Base-by-base conservation (phyloP, 1,140 invertebrate species). In the Phymastichus coffea region DNA sequence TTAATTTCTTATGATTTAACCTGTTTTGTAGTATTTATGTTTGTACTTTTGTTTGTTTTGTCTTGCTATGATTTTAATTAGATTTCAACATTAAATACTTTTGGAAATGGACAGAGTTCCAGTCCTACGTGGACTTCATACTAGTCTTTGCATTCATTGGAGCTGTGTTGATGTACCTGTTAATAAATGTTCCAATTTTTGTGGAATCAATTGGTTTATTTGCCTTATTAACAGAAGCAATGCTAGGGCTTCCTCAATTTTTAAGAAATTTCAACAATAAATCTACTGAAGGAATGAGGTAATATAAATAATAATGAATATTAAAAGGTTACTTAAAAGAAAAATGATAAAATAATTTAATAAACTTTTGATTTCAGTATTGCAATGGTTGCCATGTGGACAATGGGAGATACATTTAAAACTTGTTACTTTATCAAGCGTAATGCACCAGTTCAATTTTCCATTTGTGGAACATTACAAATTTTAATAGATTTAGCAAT, bases 21-120 rank as follows among this genome's bases (percentile, higher is more conserved):
- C n/a, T 40, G 15, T 40, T 40, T 40, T 12, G 10, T 17, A n/a
- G 17, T 40, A 8, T 40, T 40, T 46, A 37, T 25, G 20, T 30
- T 53, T 52, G 22, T 33, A 37, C 23, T 58, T 58, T 54, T 35
- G 2, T 53, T 61, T 57, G 17, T 40, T 6, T 60, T 58, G 10
- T 40, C 49, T 54, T 61, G 52, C 54, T 61, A 70, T 66, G 65
- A 64, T 66, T 71, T 80, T 74, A 53, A 75, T 70, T 81, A 95
- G 93, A 96, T 86, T 91, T 95, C 79, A 91, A 95, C 72, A 81
- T 84, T 68, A 88, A 88, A 70, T 91, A 92, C 81, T 99, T 99
- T 85, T 99, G 97, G 97, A 90, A 93, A 72, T 99, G 97, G 97
- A 97, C 95, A 57, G 95, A 99, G 80, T 97, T 99, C 75, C 88